phyloP scores from a whole-genome alignment of 2,797 vertebrate species.

The Urocyon cinereoargenteus region DNA sequence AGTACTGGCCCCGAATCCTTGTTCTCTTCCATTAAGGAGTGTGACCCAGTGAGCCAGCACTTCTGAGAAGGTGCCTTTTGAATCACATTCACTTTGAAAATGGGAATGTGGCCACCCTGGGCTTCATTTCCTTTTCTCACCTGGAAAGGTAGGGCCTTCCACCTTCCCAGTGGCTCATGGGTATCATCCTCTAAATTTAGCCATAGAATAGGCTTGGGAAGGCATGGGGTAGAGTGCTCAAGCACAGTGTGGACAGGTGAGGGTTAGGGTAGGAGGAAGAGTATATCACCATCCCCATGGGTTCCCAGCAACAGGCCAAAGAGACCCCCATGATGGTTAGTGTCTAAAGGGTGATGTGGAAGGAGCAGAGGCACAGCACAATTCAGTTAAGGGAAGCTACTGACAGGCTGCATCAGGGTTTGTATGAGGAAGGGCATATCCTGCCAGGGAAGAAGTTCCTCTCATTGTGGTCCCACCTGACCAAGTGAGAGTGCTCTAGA shows the following conservation, averaged over 20 bases:
- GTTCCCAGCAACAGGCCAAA: neutral
- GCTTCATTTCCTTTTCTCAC: neutral
- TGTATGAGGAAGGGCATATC: neutral
- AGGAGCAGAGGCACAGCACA: neutral
- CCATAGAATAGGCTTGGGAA: neutral
- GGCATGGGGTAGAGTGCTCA: accelerated
- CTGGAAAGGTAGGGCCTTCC: neutral
- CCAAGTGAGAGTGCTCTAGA: neutral
- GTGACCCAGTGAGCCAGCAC: neutral
- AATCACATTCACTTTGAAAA: neutral
- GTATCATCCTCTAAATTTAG: neutral
- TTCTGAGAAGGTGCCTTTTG: neutral
- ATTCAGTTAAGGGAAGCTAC: accelerated
- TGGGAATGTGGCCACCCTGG: neutral
- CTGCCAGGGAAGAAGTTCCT: neutral
- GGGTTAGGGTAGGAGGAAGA: neutral
- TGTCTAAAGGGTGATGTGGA: neutral
- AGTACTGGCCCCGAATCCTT: neutral
- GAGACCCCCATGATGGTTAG: neutral
- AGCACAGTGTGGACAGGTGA: neutral
- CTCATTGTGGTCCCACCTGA: neutral
- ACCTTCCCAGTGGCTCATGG: neutral
- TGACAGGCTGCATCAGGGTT: neutral
- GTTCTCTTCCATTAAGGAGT: neutral
- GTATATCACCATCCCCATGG: too few species aligned